phyloP scores from a whole-genome alignment of 92 coral and sea anemone genomes.

The Actinostola sp. region DNA sequence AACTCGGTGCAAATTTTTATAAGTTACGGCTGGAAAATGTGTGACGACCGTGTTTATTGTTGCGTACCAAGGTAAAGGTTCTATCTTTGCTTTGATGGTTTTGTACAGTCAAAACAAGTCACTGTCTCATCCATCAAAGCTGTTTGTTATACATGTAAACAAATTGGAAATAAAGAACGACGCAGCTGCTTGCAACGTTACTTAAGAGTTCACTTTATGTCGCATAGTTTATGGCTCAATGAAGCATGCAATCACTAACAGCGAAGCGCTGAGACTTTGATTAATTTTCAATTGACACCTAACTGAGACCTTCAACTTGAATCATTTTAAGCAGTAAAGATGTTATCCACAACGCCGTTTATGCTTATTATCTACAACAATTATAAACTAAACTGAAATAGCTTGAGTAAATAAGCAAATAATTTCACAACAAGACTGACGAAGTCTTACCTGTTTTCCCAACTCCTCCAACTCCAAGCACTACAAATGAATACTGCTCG shows the following conservation, averaged over 20 bases:
- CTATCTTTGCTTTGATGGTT: no score
- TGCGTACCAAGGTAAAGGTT: no score
- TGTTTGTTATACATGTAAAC: no score
- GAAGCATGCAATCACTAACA: neutral
- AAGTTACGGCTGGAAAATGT: no score
- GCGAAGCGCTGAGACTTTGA: neutral
- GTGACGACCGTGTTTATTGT: no score
- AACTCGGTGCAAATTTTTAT: no score
- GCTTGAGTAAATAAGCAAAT: neutral
- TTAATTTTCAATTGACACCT: neutral
- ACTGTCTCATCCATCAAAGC: no score
- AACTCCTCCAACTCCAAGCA: conserved; percentile 92
- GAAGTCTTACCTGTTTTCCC: conserved; percentile 88
- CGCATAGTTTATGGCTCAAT: neutral
- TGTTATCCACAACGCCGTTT: neutral
- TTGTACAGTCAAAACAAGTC: no score
- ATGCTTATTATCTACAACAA: neutral
- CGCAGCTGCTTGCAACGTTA: no score
- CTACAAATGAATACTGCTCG: conserved; percentile 80
- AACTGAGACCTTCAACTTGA: neutral
- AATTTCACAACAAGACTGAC: neutral
- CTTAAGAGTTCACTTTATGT: no score
- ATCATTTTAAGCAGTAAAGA: neutral
- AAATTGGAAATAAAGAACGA: no score
- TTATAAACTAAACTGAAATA: conserved; percentile 7